Base-by-base conservation (phyloP, 2,113 vertebrate genomes). In the Bubo blakistoni region DNA sequence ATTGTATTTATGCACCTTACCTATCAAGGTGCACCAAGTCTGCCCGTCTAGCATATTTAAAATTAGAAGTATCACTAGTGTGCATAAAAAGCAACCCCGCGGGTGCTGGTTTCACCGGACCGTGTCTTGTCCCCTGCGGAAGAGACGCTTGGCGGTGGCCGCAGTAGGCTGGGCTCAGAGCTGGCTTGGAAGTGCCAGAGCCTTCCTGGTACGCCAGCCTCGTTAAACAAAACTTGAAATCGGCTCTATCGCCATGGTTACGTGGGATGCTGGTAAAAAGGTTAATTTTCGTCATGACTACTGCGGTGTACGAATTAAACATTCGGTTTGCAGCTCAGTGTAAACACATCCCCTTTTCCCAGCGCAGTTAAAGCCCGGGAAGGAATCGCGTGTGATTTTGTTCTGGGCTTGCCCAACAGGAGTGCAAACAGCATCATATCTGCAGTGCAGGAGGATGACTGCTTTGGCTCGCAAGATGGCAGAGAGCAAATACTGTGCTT, bases 1-100 rank as follows among this genome's bases (percentile, higher is more conserved):
- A 0, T 38, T 38, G 10, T 17, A 1, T 54, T 66, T 6, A 0
- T n/a, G 8, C 30, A 1, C 74, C 55, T 15, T 2, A 26, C 61
- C 47, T 51, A 0, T 25, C 42, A 13, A n/a, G 42, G 11, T 36
- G 46, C n/a, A 18, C 71, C 57, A n/a, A 42, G 11, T 18, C 63
- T 77, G 77, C 38, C 62, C n/a, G 16, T 30, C 14, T 16, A 30
- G 9, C 58, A 5, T 5, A 0, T 27, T 82, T 58, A 34, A 51
- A 46, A 62, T 8, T 18, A 17, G 12, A 9, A 47, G 9, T 17
- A 13, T 67, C 42, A 9, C 16, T 25, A 4, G 3, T 1, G 26
- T 19, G 22, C 47, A 4, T 20, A 21, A 13, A 65, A 65, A 49
- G 10, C 47, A 16, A 4, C 55, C 32, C 34, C 1, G 0, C 15